Base-by-base conservation (phyloP, 2,113 vertebrate genomes). In the Acanthisitta chloris region DNA sequence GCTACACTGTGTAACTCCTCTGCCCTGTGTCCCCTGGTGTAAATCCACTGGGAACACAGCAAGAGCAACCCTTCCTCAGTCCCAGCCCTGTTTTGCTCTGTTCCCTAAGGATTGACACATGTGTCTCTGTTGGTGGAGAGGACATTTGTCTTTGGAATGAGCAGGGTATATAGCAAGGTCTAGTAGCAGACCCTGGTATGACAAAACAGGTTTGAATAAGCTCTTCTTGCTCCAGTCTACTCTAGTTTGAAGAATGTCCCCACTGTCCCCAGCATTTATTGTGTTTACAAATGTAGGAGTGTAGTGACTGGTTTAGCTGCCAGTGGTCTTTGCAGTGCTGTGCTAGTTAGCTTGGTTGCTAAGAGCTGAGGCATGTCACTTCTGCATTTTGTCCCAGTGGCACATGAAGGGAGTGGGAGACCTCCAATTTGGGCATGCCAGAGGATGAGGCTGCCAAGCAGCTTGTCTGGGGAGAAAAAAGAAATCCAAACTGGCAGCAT, bases 371-470 rank as follows among this genome's bases (percentile, higher is more conserved):
- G 76, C 6, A 1, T 67, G 21, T 62, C 67, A 17, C 65, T 88
- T 54, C 72, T 90, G 92, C 51, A 10, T 91, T 91, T 91, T 82
- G 77, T 65, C 48, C 65, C 57, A 38, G 57, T 49, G 78, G 48
- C 78, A 92, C 84, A 78, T 71, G 84, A 92, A 92, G 76, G 83
- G 61, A 92, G 55, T 31, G 49, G 88, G 88, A 92, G 82, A 55
- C 48, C 86, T 89, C 84, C 19, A 51, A 31, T 83, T 40, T 51
- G 43, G 78, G 42, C 69, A 40, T 67, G 52, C 69, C 69, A 76
- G 65, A 91, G 86, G 48, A 69, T 45, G 91, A 31, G 59, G 25
- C 86, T 91, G 89, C 89, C 85, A 85, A 69, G 76, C 62, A 49
- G 74, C n/a, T 80, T 73, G 64, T 90, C 82, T 83, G 40, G 26